Conservation (phyloP, 2,113 vertebrate species). For the Hippoglossus stenolepis region DNA sequence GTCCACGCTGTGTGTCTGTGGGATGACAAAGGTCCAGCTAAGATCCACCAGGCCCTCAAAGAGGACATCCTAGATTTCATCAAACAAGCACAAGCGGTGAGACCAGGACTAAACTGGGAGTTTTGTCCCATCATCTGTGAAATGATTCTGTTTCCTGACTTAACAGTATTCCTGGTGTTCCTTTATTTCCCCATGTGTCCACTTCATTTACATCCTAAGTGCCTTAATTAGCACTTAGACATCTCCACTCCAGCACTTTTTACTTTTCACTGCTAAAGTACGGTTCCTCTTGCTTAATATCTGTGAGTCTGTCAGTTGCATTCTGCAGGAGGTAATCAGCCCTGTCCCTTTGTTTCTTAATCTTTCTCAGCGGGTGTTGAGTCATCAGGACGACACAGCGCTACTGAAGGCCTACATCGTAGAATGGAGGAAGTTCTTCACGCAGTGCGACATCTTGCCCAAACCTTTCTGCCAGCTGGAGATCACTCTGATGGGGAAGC, state of each 20-base stretch:
- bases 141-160: background rate
- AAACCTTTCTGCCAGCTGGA: constrained; percentile 95
- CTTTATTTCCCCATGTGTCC: too few species aligned
- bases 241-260: too few species aligned
- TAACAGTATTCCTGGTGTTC: too few species aligned
- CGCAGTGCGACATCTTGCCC: constrained; percentile 88
- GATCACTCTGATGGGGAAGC: constrained; percentile 97
- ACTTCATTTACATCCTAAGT: too few species aligned
- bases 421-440: constrained; percentile 96
- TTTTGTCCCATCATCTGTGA: background rate
- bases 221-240: too few species aligned
- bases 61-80: constrained; percentile 99
- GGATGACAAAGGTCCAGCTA: constrained; percentile 99
- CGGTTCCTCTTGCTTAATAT: too few species aligned
- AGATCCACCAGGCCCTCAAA: constrained; percentile 99
- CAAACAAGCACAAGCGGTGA: constrained; percentile 99
- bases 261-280: too few species aligned
- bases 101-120: constrained; percentile 27
- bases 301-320: background rate
- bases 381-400: constrained; percentile 98
- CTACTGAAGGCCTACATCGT: constrained; percentile 97
- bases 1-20: constrained; percentile 98
- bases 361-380: constrained; percentile 89
- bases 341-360: constrained; percentile 2
- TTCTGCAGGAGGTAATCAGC: background rate